Evolutionary conservation across 2,888 invertebrate genomes (phyloP).

Genomic region (Silvanus unidentatus): DNA sequence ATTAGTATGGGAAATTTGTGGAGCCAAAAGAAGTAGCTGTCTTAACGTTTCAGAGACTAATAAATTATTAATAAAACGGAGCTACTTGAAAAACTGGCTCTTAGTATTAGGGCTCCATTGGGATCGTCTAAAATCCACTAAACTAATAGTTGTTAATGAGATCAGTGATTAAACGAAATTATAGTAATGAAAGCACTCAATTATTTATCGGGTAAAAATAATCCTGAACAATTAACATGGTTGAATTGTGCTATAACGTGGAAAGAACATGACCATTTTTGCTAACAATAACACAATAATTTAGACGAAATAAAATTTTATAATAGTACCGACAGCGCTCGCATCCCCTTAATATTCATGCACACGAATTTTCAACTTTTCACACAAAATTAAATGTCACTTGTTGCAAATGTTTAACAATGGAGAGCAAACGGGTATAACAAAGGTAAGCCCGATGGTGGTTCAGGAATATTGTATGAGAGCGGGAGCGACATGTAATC

Average conservation of each 20-base stretch:
- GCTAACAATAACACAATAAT: no score
- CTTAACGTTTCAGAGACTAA: constrained; percentile 30
- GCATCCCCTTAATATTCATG: no score
- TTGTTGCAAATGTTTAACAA: constrained; percentile 15
- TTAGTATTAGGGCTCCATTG: constrained; percentile 19
- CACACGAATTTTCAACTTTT: constrained; percentile 6
- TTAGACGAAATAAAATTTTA: no score
- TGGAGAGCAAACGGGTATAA: constrained; percentile 11
- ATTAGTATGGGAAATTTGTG: constrained; percentile 29
- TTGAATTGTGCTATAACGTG: no score
- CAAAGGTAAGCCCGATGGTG: constrained; percentile 14
- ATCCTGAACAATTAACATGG: no score
- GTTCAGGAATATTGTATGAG: constrained; percentile 14
- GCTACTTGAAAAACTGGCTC: constrained; percentile 26
- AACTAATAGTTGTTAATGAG: constrained; percentile 24
- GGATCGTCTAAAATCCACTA: constrained; percentile 16
- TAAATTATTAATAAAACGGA: constrained; percentile 33
- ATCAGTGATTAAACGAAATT: no score
- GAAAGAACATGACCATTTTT: no score
- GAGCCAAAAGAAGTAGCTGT: constrained; percentile 28
- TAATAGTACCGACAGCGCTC: no score
- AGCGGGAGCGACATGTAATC: constrained; percentile 14
- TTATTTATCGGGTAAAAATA: no score
- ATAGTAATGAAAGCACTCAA: no score
- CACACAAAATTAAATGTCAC: constrained; percentile 19